Evolutionary conservation across 1,140 invertebrate species (phyloP).

Genomic region (Brachionus angularis): DNA sequence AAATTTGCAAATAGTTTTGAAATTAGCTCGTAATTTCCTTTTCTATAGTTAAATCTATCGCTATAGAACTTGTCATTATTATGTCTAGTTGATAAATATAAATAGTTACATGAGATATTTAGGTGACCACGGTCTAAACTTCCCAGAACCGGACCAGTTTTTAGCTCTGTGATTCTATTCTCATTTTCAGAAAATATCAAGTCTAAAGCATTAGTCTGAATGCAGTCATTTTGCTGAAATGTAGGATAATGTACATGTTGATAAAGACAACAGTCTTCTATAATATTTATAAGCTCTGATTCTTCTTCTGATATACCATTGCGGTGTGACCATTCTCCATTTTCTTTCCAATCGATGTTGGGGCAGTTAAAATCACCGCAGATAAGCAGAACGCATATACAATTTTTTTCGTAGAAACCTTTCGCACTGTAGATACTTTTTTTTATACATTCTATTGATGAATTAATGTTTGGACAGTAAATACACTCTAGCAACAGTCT

Average conservation of each 20-base stretch:
- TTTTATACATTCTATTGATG: neutral
- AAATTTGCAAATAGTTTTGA: neutral
- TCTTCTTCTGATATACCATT: no score
- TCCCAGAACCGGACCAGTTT: neutral
- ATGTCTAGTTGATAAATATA: neutral
- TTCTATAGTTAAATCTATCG: neutral
- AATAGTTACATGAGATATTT: neutral
- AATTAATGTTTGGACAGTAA: neutral
- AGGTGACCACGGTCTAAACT: neutral
- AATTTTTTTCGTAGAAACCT: neutral
- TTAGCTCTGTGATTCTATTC: neutral
- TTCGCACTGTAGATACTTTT: neutral
- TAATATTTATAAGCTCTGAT: neutral
- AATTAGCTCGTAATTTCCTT: constrained; percentile 6
- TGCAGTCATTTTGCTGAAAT: neutral
- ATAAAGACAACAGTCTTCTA: neutral
- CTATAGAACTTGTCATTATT: neutral
- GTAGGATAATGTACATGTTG: neutral
- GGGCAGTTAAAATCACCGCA: constrained; percentile 17
- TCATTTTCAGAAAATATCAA: neutral
- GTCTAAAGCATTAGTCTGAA: neutral
- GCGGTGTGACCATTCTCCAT: constrained; percentile 24
- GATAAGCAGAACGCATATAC: neutral
- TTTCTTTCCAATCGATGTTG: neutral
- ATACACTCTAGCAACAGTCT: neutral